These are phyloP conservation scores for Siderastrea radians DNA, from an alignment of 92 coral and sea anemone genomes.

Conservation along the genomic window DNA sequence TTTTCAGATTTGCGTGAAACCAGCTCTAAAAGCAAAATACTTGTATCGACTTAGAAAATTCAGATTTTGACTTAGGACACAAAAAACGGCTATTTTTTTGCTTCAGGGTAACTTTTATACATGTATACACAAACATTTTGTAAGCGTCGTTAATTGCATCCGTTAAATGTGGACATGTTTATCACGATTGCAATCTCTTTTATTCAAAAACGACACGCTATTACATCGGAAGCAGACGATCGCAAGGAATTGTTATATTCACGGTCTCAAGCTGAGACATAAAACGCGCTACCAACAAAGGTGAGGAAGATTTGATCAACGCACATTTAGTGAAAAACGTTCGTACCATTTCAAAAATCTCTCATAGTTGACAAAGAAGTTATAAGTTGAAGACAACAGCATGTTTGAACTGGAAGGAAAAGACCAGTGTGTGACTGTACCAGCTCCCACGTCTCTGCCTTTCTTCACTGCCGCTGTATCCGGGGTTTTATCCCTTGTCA, in stretches of 20 bases:
- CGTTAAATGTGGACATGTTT: not conserved
- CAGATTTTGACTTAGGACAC: not conserved
- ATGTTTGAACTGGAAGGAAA: slow-evolving; percentile 19
- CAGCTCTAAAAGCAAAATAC: not conserved
- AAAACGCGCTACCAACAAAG: not conserved
- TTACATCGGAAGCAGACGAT: slow-evolving; percentile 6
- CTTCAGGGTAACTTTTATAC: not conserved
- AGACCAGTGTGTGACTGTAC: slow-evolving; percentile 8
- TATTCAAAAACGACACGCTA: not conserved
- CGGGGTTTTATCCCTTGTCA: slow-evolving; percentile 9
- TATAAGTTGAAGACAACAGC: not conserved
- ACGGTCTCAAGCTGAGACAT: not conserved
- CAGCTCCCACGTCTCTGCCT: slow-evolving; percentile 11
- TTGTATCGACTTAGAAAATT: not conserved
- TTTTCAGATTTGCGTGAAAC: not conserved
- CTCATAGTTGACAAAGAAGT: not conserved
- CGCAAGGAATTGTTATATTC: not conserved
- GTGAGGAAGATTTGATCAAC: not conserved
- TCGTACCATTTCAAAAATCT: not conserved
- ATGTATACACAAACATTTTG: not conserved
- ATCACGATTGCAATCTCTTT: slow-evolving; percentile 1
- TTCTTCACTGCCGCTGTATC: slow-evolving; percentile 27
- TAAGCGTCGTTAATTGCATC: slow-evolving; percentile 8
- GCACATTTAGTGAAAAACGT: not conserved
- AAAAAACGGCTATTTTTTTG: not conserved